Conservation (phyloP, 2,113 vertebrate genomes). For the Neodon shergylaensis region DNA sequence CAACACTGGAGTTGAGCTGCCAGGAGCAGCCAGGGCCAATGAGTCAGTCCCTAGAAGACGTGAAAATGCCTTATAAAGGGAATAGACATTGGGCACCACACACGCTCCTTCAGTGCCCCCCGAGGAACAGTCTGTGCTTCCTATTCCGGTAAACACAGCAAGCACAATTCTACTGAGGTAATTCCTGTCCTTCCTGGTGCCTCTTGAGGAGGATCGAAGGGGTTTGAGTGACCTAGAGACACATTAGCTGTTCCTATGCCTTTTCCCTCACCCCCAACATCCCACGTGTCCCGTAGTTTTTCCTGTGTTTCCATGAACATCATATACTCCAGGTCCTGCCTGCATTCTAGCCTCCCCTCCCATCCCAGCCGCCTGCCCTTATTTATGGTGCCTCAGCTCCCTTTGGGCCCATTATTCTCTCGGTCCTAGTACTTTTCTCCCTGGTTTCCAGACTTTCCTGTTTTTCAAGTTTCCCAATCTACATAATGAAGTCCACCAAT, state of each 20-base stretch:
- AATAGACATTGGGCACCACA: not conserved
- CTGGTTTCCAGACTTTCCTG: not conserved
- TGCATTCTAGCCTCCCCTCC: not conserved
- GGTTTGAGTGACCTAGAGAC: not conserved
- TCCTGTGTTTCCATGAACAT: rapidly evolving
- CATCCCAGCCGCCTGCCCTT: too few species aligned
- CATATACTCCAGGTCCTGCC: too few species aligned
- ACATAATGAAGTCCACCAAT: not conserved
- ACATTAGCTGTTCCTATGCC: not conserved
- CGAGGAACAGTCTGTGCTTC: too few species aligned
- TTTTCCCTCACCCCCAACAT: not conserved
- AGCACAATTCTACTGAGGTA: not conserved
- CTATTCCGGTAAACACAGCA: not conserved
- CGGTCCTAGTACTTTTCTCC: not conserved
- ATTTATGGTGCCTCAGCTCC: not conserved
- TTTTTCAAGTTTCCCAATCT: slow-evolving; percentile 11
- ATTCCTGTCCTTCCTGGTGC: not conserved
- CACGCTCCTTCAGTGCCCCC: rapidly evolving
- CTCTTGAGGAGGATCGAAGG: not conserved
- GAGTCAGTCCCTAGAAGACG: not conserved
- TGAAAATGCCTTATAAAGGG: not conserved
- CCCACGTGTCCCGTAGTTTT: too few species aligned
- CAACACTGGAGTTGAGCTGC: not conserved
- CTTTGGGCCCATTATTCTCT: not conserved
- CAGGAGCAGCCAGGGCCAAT: not conserved